Evolutionary conservation across 2,888 invertebrate genomes (phyloP), one percentile per base, ranked within the genome.

Genomic region (Troides aeacus): DNA sequence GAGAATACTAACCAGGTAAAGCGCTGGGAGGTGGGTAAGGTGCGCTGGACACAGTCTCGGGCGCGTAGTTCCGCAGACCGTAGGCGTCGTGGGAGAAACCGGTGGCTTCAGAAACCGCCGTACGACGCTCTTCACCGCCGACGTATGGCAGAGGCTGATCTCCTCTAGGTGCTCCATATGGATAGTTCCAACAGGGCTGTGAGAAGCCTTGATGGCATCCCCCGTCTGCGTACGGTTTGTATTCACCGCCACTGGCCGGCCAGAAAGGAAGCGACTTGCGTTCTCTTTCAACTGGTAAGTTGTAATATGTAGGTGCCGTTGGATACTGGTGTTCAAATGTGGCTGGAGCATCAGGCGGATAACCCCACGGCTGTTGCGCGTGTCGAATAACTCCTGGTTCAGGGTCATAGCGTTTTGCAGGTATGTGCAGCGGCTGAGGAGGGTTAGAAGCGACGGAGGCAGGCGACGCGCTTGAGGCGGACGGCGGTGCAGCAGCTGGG

Each of bases 371-470:
- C 77, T 94, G 94, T 77, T 95, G 95, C 78, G 96, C 95, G 90
- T 96, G 96, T 76, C 96, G 93, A 81, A 96, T 96, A 81, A 96
- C 96, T 62, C 96, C 95, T 66, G 95, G 94, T 81, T 94, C 94
- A 71, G 94, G 93, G 75, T 93, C 93, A 84, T 93, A 95, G 77
- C 97, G 94, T 90, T 97, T 97, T 82, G 97, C 97, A 76, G 97
- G 97, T 90, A 97, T 97, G 93, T 97, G 97, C 74, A 97, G 93
- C 74, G 96, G 97, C 81, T 95, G 95, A 72, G 95, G 95, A 72
- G 96, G 94, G 89, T 95, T 94, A 84, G 95, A 95, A 83, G 95
- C 93, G 66, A 94, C 94, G 72, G 92, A 91, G 73, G 94, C 88
- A 81, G 94, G 94, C 84, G 93, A 90, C 82, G 90, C 91, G 91